phyloP scores from a whole-genome alignment of 2,797 vertebrate species.

The Muscicapa striata region DNA sequence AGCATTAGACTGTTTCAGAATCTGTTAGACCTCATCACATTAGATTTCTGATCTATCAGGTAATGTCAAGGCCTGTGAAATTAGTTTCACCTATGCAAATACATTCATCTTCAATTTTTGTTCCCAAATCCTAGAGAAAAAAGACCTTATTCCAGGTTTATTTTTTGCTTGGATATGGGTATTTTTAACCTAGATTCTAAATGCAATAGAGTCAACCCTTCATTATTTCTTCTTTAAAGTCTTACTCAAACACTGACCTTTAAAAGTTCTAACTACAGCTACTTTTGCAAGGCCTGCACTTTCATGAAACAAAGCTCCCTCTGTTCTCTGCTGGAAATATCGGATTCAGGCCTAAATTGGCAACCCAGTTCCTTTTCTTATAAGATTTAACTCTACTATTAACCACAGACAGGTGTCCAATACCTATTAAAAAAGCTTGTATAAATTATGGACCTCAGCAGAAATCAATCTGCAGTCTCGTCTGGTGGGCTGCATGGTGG shows the following conservation, averaged over 20 bases:
- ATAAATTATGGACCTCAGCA: slow-evolving; percentile 18
- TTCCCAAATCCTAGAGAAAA: background rate
- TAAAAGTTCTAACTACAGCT: slow-evolving; percentile 5
- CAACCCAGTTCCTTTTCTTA: background rate
- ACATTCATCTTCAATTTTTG: background rate
- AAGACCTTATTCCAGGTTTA: background rate
- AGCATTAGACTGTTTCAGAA: background rate
- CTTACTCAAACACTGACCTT: slow-evolving; percentile 25
- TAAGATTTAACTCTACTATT: slow-evolving; percentile 35
- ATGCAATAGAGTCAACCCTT: background rate
- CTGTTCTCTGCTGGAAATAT: slow-evolving; percentile 42
- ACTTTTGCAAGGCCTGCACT: slow-evolving; percentile 45
- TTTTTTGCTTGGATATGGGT: background rate
- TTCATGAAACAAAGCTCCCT: slow-evolving; percentile 17
- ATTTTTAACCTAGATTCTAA: slow-evolving; percentile 21
- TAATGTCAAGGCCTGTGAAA: background rate
- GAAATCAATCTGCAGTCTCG: background rate
- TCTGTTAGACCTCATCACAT: background rate
- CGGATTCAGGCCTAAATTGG: background rate
- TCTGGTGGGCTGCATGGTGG: background rate
- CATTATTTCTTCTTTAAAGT: slow-evolving; percentile 19
- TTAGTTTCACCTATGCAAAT: background rate
- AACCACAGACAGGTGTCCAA: slow-evolving; percentile 16
- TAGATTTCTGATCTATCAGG: background rate
- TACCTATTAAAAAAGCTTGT: background rate